These are phyloP conservation scores for Tetanocera ferruginea DNA, from an alignment of 2,888 invertebrate species.

Conservation along the genomic window DNA sequence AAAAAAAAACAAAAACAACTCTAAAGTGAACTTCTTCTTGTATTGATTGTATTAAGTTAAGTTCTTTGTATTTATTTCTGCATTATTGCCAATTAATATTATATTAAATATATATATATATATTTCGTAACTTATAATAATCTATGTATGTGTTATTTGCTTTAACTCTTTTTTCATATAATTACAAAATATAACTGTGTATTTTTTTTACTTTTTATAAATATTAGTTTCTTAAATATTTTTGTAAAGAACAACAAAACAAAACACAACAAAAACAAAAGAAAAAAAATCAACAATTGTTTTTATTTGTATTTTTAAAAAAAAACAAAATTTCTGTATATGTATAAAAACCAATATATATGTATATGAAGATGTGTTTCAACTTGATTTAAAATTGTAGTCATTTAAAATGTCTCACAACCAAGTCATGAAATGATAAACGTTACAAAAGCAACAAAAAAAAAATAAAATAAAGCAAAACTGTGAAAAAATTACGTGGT, in stretches of 20 bases:
- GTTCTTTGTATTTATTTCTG: no score
- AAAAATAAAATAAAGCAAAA: slow-evolving; percentile 22
- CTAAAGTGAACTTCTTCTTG: no score
- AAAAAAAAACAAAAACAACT: no score
- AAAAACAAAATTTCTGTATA: slow-evolving; percentile 18
- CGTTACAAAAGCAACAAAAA: slow-evolving; percentile 8
- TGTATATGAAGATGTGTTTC: slow-evolving; percentile 23
- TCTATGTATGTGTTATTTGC: slow-evolving; percentile 20
- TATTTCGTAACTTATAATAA: slow-evolving; percentile 18
- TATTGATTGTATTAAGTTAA: no score
- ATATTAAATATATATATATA: no score
- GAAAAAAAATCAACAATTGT: no score
- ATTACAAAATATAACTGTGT: no score
- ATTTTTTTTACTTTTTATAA: no score
- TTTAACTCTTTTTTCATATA: slow-evolving; percentile 9
- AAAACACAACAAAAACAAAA: no score
- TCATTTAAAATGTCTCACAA: slow-evolving; percentile 21
- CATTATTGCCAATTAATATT: no score
- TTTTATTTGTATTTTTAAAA: slow-evolving; percentile 6
- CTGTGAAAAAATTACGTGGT: slow-evolving; percentile 21
- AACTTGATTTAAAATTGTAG: slow-evolving; percentile 19
- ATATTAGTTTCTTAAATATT: no score
- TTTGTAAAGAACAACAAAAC: no score
- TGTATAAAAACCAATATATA: slow-evolving; percentile 9
- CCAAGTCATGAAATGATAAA: slow-evolving; percentile 30